phyloP scores from a whole-genome alignment of 2,113 vertebrate species.

The Cygnus buccinator region DNA sequence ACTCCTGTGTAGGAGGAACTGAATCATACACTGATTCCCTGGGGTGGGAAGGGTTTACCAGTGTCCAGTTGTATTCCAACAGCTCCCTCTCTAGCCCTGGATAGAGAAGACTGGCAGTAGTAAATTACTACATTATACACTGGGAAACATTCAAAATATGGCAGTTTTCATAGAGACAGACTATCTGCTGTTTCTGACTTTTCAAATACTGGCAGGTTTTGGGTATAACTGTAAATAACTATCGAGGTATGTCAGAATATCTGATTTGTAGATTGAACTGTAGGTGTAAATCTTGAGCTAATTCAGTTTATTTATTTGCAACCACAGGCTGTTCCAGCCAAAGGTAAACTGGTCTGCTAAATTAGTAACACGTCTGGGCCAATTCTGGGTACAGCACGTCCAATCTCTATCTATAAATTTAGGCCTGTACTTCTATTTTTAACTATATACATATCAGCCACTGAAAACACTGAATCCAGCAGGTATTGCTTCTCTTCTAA shows the following conservation, averaged over 20 bases:
- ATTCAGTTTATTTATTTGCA: background rate
- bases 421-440: background rate
- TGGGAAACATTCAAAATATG: accelerated
- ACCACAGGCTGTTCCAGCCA: background rate
- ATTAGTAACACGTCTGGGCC: background rate
- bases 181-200: background rate
- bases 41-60: background rate
- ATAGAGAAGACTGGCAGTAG: background rate
- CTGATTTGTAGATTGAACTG: background rate
- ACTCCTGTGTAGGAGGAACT: background rate
- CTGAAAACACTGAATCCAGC: background rate
- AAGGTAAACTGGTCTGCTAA: background rate
- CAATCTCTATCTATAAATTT: background rate
- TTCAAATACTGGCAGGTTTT: background rate
- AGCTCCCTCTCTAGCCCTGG: background rate
- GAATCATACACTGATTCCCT: background rate
- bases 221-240: background rate
- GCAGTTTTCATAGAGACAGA: background rate
- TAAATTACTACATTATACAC: background rate
- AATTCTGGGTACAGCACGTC: background rate
- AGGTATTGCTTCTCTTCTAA: background rate
- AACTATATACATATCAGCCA: background rate
- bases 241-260: background rate
- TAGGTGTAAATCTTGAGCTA: background rate
- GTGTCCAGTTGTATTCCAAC: background rate